These are phyloP conservation scores for Sminthopsis crassicaudata DNA, from an alignment of 2,113 vertebrate genomes.

Conservation along the genomic window DNA sequence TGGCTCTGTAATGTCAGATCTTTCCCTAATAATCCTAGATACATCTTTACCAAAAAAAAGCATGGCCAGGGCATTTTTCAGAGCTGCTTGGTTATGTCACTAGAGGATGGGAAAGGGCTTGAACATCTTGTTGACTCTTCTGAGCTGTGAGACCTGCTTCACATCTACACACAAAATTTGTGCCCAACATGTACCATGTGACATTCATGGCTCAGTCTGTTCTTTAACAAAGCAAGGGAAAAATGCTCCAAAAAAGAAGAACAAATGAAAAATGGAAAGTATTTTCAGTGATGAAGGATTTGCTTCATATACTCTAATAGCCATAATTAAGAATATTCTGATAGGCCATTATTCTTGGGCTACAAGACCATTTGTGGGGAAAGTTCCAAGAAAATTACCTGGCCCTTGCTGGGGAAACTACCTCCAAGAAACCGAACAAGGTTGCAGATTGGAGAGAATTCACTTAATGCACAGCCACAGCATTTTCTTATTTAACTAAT, in stretches of 20 bases:
- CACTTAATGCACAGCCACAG: background rate
- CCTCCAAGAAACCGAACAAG: background rate
- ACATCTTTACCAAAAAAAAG: background rate
- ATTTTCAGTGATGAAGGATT: background rate
- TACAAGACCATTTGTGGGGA: background rate
- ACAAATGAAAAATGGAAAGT: background rate
- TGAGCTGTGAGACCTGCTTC: conserved; percentile 40
- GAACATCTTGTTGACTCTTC: conserved; percentile 25
- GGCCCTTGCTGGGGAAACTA: background rate
- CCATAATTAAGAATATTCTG: background rate
- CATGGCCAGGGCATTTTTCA: background rate
- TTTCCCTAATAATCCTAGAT: conserved; percentile 15
- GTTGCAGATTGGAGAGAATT: background rate
- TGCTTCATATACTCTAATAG: background rate
- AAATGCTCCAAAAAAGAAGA: background rate
- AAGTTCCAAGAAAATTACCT: background rate
- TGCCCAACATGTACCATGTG: background rate
- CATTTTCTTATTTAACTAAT: background rate
- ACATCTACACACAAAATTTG: background rate
- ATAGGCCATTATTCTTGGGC: background rate
- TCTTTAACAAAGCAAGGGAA: background rate
- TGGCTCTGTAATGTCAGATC: background rate
- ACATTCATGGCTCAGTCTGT: background rate
- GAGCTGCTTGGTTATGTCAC: conserved; percentile 28
- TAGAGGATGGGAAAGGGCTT: conserved; percentile 6